Conservation (phyloP, 2,888 invertebrate genomes). For the Ecliptopera silaceata region DNA sequence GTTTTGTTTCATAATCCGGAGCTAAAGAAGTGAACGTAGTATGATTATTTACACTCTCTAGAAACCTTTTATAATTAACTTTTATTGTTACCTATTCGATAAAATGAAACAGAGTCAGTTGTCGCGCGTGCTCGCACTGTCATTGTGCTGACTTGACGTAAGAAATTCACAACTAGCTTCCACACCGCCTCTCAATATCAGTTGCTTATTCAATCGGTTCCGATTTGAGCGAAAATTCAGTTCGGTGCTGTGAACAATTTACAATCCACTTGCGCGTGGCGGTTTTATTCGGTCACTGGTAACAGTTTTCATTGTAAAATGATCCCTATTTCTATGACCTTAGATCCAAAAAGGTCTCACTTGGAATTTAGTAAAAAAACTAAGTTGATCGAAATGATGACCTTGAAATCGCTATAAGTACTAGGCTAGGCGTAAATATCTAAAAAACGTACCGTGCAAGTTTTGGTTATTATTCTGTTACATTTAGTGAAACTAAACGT, state of each 20-base stretch:
- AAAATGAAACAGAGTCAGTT: too few relatives aligned
- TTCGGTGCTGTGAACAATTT: constrained; percentile 64
- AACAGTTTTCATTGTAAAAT: background rate
- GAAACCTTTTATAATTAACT: too few relatives aligned
- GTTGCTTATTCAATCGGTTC: constrained; percentile 72
- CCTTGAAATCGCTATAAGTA: too few relatives aligned
- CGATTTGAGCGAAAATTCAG: constrained; percentile 69
- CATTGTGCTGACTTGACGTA: background rate
- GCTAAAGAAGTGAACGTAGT: too few relatives aligned
- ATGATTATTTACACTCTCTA: too few relatives aligned
- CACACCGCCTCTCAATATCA: constrained; percentile 53
- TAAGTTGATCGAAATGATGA: background rate
- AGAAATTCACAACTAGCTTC: constrained; percentile 4
- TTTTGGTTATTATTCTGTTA: too few relatives aligned
- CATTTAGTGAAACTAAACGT: too few relatives aligned
- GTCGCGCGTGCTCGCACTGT: too few relatives aligned
- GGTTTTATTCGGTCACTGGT: constrained; percentile 3
- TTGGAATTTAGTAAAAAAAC: background rate
- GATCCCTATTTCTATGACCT: background rate
- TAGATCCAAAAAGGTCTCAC: background rate
- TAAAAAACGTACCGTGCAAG: too few relatives aligned
- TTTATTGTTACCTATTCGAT: too few relatives aligned
- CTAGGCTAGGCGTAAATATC: too few relatives aligned
- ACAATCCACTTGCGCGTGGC: constrained; percentile 60
- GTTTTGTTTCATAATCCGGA: too few relatives aligned